These are phyloP conservation scores for Chrysaora quinquecirrha DNA, from an alignment of 30 jellyfish, hydroid and myxozoan species.

Conservation along the genomic window DNA sequence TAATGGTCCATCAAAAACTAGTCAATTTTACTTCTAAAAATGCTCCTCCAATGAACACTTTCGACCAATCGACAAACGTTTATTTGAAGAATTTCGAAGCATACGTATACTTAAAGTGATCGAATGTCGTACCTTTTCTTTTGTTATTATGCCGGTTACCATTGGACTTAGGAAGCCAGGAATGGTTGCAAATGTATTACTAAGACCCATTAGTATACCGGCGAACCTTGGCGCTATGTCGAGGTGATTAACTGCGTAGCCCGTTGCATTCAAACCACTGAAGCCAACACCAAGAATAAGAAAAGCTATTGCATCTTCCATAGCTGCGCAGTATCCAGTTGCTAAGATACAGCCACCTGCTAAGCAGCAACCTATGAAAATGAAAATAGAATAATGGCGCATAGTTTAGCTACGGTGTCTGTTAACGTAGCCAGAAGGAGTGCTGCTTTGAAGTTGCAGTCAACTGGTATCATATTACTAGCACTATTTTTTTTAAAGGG, in stretches of 20 bases:
- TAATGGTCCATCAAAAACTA: too few species aligned
- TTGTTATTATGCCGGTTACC: slow-evolving; percentile 85
- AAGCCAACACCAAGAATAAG: slow-evolving; percentile 91
- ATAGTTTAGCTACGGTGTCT: too few species aligned
- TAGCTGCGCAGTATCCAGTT: slow-evolving; percentile 83
- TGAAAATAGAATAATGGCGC: too few species aligned
- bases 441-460: too few species aligned
- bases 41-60: too few species aligned
- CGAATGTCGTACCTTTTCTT: slow-evolving; percentile 84
- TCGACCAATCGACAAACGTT: too few species aligned
- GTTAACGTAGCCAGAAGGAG: too few species aligned
- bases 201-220: slow-evolving; percentile 88
- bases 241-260: slow-evolving; percentile 92
- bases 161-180: slow-evolving; percentile 95
- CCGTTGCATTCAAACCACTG: slow-evolving; percentile 95
- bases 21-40: too few species aligned
- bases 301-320: slow-evolving; percentile 90
- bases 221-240: slow-evolving; percentile 96
- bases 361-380: slow-evolving; percentile 77
- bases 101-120: too few species aligned
- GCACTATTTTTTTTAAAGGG: too few species aligned
- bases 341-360: slow-evolving; percentile 89
- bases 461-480: too few species aligned
- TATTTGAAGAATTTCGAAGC: too few species aligned
- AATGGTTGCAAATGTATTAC: slow-evolving; percentile 92